A percentile compares a stretch with the other conserved stretches of the same genome.
phyloP scores from a whole-genome alignment of 2,113 vertebrate species.

The Ammodytes marinus region DNA sequence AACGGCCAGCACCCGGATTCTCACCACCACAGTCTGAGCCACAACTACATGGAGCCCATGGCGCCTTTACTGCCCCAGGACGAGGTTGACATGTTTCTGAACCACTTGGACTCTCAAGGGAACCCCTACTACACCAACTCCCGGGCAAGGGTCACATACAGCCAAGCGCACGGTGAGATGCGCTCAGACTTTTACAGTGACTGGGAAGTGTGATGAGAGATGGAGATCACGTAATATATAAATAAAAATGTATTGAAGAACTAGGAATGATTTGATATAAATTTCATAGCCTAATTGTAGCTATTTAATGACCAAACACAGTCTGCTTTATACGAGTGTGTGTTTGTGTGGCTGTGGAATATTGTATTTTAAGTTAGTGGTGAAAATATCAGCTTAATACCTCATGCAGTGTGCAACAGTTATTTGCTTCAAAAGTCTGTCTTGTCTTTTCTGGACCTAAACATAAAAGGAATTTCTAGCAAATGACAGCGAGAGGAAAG shows the following conservation, averaged over 20 bases:
- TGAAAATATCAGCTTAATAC: neutral
- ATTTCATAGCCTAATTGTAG: too few species aligned
- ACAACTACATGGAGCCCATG: constrained; percentile 99
- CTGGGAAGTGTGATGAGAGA: neutral
- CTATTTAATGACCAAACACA: neutral
- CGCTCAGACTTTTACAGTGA: neutral
- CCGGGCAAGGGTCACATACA: constrained; percentile 96
- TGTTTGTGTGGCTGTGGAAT: neutral
- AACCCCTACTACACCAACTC: constrained; percentile 98
- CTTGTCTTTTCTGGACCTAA: constrained; percentile 45
- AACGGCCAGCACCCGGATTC: constrained; percentile 97
- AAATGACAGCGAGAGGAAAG: constrained; percentile 85
- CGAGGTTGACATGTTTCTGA: constrained; percentile 99
- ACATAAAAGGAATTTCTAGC: constrained; percentile 80
- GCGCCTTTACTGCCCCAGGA: constrained; percentile 97
- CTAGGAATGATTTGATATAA: neutral
- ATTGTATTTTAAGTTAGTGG: neutral
- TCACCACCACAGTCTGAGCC: constrained; percentile 95
- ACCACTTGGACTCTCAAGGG: constrained; percentile 97
- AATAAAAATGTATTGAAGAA: neutral
- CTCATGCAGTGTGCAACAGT: neutral
- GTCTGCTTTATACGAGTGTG: neutral
- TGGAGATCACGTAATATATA: neutral
- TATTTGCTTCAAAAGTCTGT: neutral
- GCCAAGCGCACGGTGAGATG: constrained; percentile 94